Conservation (phyloP, 2,888 invertebrate species). For the Heliconius aoede region DNA sequence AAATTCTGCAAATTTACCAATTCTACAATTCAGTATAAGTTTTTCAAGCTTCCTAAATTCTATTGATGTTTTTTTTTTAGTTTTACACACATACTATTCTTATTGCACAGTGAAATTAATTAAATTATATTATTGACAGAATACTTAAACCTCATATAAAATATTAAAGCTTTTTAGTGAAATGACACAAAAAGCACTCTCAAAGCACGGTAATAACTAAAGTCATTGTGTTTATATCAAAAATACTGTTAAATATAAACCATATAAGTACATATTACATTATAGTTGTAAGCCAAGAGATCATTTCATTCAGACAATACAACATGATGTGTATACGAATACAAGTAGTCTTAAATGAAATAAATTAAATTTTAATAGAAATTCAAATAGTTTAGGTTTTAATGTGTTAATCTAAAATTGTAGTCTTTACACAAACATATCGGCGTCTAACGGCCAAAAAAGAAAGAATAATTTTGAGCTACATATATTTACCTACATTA, state of each 20-base stretch:
- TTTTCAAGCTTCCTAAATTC: not conserved
- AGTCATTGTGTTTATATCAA: not conserved
- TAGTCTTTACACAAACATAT: not conserved
- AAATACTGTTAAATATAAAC: constrained; percentile 3
- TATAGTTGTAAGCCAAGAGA: not conserved
- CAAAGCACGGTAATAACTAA: constrained; percentile 1
- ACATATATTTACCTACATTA: not conserved
- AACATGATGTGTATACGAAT: not conserved
- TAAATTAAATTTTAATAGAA: not conserved
- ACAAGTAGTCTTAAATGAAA: not conserved
- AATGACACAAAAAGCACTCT: constrained; percentile 21
- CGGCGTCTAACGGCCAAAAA: not conserved
- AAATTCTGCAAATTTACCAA: not conserved
- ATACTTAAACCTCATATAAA: not conserved
- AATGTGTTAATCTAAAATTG: not conserved
- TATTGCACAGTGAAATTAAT: not conserved
- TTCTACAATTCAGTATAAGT: not conserved
- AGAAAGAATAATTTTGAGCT: not conserved
- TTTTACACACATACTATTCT: not conserved
- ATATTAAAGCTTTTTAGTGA: constrained; percentile 25
- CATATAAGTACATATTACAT: constrained; percentile 13
- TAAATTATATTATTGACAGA: not conserved
- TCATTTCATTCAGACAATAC: not conserved
- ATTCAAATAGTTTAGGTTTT: not conserved
- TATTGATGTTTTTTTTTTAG: not conserved